These are phyloP conservation scores for Miichthys miiuy DNA, from an alignment of 2,797 vertebrate species.

Conservation along the genomic window DNA sequence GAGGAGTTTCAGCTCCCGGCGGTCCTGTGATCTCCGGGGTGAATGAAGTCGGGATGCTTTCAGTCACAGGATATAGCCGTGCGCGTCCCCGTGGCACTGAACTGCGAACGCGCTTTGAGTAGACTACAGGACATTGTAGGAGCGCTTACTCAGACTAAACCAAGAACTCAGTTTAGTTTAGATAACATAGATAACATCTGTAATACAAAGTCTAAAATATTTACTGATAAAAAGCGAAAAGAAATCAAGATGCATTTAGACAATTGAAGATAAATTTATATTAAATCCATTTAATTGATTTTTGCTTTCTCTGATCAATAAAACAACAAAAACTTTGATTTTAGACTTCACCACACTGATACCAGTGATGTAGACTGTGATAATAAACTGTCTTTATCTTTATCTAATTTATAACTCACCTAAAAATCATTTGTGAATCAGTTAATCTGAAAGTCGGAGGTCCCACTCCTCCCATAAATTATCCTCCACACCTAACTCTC, in stretches of 20 bases:
- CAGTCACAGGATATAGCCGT: conserved; percentile 67
- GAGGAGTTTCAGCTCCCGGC: conserved; percentile 24
- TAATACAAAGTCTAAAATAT: neutral
- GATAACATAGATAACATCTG: no score
- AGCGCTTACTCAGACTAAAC: neutral
- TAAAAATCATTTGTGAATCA: conserved; percentile 14
- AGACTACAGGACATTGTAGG: neutral
- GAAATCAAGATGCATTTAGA: no score
- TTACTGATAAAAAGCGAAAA: no score
- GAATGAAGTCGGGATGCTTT: conserved; percentile 68
- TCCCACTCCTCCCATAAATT: neutral
- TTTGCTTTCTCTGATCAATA: neutral
- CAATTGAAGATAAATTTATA: no score
- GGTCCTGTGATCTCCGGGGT: conserved; percentile 58
- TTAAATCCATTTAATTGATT: no score
- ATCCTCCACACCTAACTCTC: neutral
- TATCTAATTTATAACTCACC: conserved; percentile 19
- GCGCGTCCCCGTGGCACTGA: conserved; percentile 64
- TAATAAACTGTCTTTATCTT: conserved; percentile 17
- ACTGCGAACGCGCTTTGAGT: conserved; percentile 60
- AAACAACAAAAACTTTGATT: neutral
- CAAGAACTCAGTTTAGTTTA: no score
- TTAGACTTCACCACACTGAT: neutral
- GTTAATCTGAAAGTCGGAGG: neutral
- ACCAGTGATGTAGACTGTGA: neutral